Base-by-base conservation (phyloP, 2,797 vertebrate genomes). In the Gallinago solitaria region DNA sequence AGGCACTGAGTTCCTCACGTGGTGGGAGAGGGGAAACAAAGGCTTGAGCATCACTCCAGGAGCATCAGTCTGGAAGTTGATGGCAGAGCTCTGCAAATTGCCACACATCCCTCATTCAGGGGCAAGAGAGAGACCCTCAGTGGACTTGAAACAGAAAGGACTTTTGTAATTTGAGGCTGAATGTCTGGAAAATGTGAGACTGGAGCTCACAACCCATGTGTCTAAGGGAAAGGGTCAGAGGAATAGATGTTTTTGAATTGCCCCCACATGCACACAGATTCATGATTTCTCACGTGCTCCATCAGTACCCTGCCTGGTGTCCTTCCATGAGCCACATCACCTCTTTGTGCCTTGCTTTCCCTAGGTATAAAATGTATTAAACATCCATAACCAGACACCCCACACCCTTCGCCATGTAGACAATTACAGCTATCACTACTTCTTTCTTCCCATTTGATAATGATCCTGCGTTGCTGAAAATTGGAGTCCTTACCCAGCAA, bases 311-410 rank as follows among this genome's bases (percentile, higher is more conserved):
- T 81, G 23, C 27, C 43, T 43, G 6, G 19, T 43, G 13, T 68
- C 18, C n/a, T 19, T 80, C 60, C 32, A n/a, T 0, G 0, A 84
- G 14, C 12, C 28, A 28, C 0, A 1, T 24, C 35, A 57, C 16
- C 4, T 63, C 33, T 63, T n/a, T 3, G 1, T 83, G 39, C 19
- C 47, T 77, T 45, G 12, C 28, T 68, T 90, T 95, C 15, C 33
- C 27, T 17, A 43, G 21, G 16, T 37, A 41, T 23, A 11, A 89
- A 68, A 68, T 45, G 2, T 18, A 56, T 70, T 63, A 74, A 27
- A 67, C 3, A 2, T 71, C 7, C 37, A 7, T 73, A 85, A 74
- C 13, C 9, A 81, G 37, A 73, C 14, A 71, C 3, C 6, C 5
- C 20, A 32, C 4, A 53, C 4, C 8, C 19, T 65, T 70, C 17